Percentiles rank a stretch among this genome's conserved stretches.
phyloP scores from a whole-genome alignment of 2,113 vertebrate genomes.

The Nothobranchius kuhntae region DNA sequence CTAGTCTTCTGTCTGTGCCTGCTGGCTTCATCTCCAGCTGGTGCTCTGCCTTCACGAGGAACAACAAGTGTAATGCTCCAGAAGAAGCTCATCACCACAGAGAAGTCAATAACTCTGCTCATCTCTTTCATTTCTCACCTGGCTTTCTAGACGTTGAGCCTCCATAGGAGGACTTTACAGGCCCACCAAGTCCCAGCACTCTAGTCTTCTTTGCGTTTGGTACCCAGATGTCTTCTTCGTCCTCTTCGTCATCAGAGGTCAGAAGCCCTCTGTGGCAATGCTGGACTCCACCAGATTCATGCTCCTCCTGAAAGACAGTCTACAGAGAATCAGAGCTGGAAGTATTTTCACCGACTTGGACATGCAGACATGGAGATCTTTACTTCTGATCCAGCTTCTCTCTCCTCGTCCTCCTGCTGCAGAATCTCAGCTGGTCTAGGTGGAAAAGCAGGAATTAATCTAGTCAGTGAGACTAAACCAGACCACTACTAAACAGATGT shows the following conservation, averaged over 20 bases:
- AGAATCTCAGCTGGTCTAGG: constrained; percentile 18
- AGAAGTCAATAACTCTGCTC: neutral
- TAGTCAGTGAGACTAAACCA: neutral
- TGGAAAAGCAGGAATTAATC: neutral
- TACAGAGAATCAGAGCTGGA: neutral
- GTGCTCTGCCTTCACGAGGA: constrained; percentile 9
- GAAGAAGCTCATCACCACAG: no score
- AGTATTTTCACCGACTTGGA: no score
- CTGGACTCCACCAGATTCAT: neutral
- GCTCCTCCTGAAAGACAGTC: constrained; percentile 17
- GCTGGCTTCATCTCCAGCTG: neutral
- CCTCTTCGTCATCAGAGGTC: constrained; percentile 46
- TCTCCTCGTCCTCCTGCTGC: constrained; percentile 5
- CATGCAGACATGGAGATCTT: neutral
- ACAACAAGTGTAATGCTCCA: neutral
- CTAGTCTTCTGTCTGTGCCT: neutral
- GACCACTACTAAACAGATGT: no score
- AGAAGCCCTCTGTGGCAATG: neutral
- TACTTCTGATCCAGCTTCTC: constrained; percentile 29
- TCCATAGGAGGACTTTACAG: constrained; percentile 24
- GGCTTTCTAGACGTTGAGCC: constrained; percentile 18
- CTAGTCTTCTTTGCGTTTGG: constrained; percentile 42
- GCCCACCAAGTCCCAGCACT: neutral
- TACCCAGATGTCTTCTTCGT: constrained; percentile 42
- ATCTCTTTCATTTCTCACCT: constrained; percentile 33